Evolutionary conservation across 2,888 invertebrate genomes (phyloP).

Genomic region (Brassicogethes aeneus): DNA sequence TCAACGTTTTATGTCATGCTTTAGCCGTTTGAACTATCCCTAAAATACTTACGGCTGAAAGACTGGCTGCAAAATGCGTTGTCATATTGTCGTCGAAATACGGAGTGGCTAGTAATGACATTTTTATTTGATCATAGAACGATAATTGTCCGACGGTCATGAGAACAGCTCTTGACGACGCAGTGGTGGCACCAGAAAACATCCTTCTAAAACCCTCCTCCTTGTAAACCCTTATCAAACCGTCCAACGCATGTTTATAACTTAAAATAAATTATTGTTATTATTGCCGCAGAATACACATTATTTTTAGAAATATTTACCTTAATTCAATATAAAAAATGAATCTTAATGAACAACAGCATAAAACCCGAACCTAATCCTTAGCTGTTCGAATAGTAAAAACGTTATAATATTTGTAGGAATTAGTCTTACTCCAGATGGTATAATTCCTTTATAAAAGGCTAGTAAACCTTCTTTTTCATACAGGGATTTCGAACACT

Average conservation of each 20-base stretch:
- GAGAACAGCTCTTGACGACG: constrained; percentile 79
- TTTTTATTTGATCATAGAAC: constrained; percentile 91
- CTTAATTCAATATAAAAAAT: too few species aligned
- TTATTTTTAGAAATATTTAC: too few species aligned
- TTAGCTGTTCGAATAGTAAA: constrained; percentile 86
- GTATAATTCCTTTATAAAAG: constrained; percentile 91
- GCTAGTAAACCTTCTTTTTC: constrained; percentile 79
- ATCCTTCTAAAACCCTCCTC: constrained; percentile 74
- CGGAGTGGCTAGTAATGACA: constrained; percentile 55
- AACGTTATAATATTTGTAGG: constrained; percentile 95
- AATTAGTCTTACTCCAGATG: constrained; percentile 88
- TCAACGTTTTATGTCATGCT: too few species aligned
- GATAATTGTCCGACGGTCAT: constrained; percentile 98
- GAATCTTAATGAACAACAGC: too few species aligned
- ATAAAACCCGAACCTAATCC: too few species aligned
- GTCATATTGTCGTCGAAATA: constrained; percentile 75
- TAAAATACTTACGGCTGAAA: constrained; percentile 68
- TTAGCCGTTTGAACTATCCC: too few species aligned
- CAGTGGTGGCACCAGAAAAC: constrained; percentile 87
- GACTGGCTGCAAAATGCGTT: constrained; percentile 77
- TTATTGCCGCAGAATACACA: too few species aligned
- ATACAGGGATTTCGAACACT: constrained; percentile 60
- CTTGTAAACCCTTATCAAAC: constrained; percentile 66
- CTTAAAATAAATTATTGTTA: too few species aligned
- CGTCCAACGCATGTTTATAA: constrained; percentile 94